These are phyloP conservation scores for Hypotaenidia okinawae DNA, from an alignment of 2,797 vertebrate genomes.

Conservation along the genomic window DNA sequence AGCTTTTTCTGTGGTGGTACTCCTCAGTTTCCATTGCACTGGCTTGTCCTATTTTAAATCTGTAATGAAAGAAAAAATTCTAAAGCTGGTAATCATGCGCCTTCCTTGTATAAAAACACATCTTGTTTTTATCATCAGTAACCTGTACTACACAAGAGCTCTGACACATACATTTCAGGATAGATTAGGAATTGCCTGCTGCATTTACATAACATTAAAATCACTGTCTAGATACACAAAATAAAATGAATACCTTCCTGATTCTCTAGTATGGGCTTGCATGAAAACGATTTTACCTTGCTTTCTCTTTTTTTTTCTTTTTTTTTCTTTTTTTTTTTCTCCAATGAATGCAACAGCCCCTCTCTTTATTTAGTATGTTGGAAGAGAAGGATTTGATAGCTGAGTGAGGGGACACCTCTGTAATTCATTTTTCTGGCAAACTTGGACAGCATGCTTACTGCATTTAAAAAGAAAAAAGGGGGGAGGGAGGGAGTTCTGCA, in stretches of 20 bases:
- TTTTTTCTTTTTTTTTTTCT: neutral
- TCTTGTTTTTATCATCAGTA: conserved; percentile 76
- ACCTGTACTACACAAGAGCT: conserved; percentile 72
- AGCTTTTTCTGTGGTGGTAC: conserved; percentile 25
- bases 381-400: conserved; percentile 44
- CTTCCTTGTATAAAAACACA: conserved; percentile 70
- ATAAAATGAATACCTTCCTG: conserved; percentile 68
- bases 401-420: neutral
- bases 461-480: neutral
- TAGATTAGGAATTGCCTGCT: conserved; percentile 72
- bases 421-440: conserved; percentile 28
- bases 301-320: neutral
- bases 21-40: conserved; percentile 49
- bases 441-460: neutral
- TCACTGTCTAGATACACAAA: conserved; percentile 73
- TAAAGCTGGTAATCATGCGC: conserved; percentile 65
- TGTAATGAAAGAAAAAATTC: conserved; percentile 66
- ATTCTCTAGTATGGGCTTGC: conserved; percentile 55
- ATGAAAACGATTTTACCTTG: conserved; percentile 27
- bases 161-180: conserved; percentile 75
- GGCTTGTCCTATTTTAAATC: conserved; percentile 71
- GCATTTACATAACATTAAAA: conserved; percentile 78
- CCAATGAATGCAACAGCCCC: neutral
- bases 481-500: neutral
- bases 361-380: conserved; percentile 24